phyloP scores from a whole-genome alignment of 2,113 vertebrate genomes.

The Datnioides undecimradiatus region DNA sequence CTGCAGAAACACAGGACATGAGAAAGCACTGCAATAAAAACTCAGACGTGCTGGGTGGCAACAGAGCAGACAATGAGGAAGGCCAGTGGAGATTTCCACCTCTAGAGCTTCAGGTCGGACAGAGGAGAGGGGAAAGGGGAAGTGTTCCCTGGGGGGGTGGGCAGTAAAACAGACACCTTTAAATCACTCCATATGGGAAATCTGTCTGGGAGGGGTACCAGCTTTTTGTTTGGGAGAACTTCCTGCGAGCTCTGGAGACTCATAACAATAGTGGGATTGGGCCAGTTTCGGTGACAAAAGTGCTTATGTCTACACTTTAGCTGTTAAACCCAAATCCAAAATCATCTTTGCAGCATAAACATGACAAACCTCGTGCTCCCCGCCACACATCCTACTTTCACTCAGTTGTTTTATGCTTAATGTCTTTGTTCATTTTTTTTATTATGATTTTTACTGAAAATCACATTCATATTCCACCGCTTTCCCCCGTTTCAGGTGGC shows the following conservation, averaged over 20 bases:
- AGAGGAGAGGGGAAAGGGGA: constrained; percentile 65
- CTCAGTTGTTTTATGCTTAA: neutral
- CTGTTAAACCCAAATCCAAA: constrained; percentile 2
- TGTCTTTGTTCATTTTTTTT: neutral
- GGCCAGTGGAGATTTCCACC: constrained; percentile 61
- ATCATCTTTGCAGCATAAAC: neutral
- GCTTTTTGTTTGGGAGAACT: constrained; percentile 56
- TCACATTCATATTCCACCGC: neutral
- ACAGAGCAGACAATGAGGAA: constrained; percentile 71
- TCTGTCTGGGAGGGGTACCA: constrained; percentile 63
- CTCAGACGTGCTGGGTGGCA: constrained; percentile 52
- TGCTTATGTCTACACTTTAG: constrained; percentile 31
- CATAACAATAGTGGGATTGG: constrained; percentile 53
- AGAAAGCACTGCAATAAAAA: constrained; percentile 57
- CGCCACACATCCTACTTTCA: neutral
- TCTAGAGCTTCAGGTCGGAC: constrained; percentile 41
- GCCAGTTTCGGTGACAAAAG: constrained; percentile 50
- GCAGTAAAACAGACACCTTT: constrained; percentile 72
- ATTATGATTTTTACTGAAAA: neutral
- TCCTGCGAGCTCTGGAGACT: constrained; percentile 69
- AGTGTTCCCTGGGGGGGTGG: constrained; percentile 70
- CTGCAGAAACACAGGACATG: constrained; percentile 49
- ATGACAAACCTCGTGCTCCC: neutral
- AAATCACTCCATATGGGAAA: constrained; percentile 85
- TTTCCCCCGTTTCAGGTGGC: constrained; percentile 85